phyloP scores from a whole-genome alignment of 2,113 vertebrate species.

The Scopus umbretta region DNA sequence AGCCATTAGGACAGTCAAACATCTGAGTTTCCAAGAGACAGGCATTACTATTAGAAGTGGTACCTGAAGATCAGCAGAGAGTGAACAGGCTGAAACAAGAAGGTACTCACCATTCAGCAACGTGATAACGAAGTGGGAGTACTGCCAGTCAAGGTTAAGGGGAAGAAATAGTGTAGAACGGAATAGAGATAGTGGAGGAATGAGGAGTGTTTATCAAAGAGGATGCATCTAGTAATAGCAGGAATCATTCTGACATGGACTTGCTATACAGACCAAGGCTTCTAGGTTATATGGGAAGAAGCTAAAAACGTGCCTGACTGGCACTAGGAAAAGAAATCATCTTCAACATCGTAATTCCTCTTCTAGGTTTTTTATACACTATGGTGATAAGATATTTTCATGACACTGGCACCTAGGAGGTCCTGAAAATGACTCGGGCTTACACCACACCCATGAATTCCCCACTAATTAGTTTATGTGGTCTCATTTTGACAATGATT shows the following conservation, averaged over 20 bases:
- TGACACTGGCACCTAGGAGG: background rate
- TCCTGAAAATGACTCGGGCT: background rate
- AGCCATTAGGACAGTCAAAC: background rate
- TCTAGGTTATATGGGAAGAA: background rate
- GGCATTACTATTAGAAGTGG: background rate
- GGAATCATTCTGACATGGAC: background rate
- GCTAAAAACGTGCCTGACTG: background rate
- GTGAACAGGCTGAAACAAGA: background rate
- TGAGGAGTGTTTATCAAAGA: slow-evolving; percentile 15
- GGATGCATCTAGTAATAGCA: background rate
- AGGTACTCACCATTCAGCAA: background rate
- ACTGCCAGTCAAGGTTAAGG: slow-evolving; percentile 32
- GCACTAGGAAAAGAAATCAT: background rate
- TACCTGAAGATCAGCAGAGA: background rate
- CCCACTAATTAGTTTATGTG: background rate
- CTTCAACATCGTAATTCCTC: background rate
- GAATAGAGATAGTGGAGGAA: slow-evolving; percentile 25
- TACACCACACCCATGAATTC: background rate
- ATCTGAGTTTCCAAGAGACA: background rate
- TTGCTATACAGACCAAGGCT: background rate
- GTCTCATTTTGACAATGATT: background rate
- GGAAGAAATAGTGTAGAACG: background rate
- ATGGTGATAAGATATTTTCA: background rate
- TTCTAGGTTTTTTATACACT: background rate
- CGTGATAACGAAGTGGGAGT: slow-evolving; percentile 1